Conservation (phyloP, 2,888 invertebrate genomes). For the Polyommatus icarus region DNA sequence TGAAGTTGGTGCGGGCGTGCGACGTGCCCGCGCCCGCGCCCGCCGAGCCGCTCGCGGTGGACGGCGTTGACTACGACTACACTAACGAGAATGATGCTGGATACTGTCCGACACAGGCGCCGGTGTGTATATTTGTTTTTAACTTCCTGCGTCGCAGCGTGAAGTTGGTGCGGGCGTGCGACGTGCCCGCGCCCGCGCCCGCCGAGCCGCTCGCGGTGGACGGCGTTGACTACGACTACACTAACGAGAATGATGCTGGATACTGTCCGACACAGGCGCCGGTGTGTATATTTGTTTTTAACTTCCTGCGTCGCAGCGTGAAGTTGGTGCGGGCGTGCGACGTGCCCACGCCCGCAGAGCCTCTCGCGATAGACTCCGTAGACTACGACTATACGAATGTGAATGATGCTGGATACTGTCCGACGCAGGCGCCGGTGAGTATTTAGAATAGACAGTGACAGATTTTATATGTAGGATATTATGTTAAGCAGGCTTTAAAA, state of each 20-base stretch:
- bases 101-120: constrained; percentile 64
- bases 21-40: constrained; percentile 37
- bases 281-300: constrained; percentile 48
- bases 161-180: constrained; percentile 51
- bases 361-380: constrained; percentile 58
- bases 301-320: constrained; percentile 64
- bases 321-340: constrained; percentile 51
- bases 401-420: constrained; percentile 75
- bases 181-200: constrained; percentile 38
- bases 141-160: constrained; percentile 65
- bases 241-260: constrained; percentile 75
- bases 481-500: too few relatives aligned
- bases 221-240: constrained; percentile 68
- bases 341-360: constrained; percentile 44
- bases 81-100: constrained; percentile 76
- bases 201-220: constrained; percentile 58
- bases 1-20: constrained; percentile 53
- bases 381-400: constrained; percentile 76
- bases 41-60: constrained; percentile 55
- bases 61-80: constrained; percentile 69
- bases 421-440: constrained; percentile 59
- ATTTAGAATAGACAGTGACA: neutral
- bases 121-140: constrained; percentile 50
- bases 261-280: constrained; percentile 66
- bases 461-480: too few relatives aligned